phyloP scores from a whole-genome alignment of 1,140 invertebrate genomes.

The Helicoverpa zea region DNA sequence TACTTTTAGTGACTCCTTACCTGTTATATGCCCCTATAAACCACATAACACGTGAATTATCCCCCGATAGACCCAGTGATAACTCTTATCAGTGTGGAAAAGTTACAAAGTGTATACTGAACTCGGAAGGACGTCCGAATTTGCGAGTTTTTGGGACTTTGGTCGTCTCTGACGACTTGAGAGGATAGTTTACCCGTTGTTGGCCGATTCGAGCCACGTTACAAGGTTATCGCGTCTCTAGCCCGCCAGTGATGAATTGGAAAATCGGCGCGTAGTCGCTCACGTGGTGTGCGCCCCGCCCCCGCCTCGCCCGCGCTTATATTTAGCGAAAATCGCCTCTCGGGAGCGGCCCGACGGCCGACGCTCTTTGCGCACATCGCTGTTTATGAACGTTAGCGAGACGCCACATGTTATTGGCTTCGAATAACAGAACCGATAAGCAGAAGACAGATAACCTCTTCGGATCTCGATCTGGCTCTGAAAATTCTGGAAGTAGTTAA shows the following conservation, averaged over 20 bases:
- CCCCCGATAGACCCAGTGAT: conserved; percentile 67
- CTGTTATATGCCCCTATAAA: conserved; percentile 7
- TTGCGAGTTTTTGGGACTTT: conserved; percentile 67
- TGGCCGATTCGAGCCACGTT: conserved; percentile 77
- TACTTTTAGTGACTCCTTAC: conserved; percentile 50
- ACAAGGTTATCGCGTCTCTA: conserved; percentile 85
- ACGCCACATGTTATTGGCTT: conserved; percentile 85
- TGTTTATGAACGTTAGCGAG: conserved; percentile 83
- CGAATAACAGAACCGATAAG: conserved; percentile 83
- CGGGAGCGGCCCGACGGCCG: conserved; percentile 76
- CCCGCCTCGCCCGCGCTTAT: conserved; percentile 82
- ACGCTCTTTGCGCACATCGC: conserved; percentile 74
- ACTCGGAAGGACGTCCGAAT: conserved; percentile 63
- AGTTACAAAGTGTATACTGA: conserved; percentile 70
- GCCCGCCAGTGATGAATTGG: conserved; percentile 84
- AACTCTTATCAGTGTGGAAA: conserved; percentile 79
- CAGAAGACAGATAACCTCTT: conserved; percentile 84
- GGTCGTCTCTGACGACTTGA: conserved; percentile 65
- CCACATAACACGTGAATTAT: conserved; percentile 42
- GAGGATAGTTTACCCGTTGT: conserved; percentile 69
- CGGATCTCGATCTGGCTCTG: conserved; percentile 71
- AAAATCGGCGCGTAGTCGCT: conserved; percentile 86
- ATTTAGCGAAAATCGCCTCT: conserved; percentile 86
- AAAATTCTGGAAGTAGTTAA: conserved; percentile 81
- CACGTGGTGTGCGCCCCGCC: conserved; percentile 83